Base-by-base conservation (phyloP, 2,113 vertebrate species). In the Eurystomus gularis region DNA sequence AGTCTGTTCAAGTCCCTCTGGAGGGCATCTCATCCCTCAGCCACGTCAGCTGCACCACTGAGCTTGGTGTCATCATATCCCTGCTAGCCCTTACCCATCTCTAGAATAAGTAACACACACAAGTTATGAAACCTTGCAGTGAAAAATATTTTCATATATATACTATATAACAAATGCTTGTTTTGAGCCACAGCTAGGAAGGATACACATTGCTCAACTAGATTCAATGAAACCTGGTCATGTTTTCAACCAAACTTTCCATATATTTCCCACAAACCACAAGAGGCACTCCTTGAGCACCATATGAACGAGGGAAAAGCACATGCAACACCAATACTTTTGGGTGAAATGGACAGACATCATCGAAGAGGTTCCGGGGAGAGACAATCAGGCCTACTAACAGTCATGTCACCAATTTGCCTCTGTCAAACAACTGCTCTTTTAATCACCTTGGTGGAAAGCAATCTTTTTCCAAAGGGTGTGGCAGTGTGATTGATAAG, bases 11-110 rank as follows among this genome's bases (percentile, higher is more conserved):
- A 24, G 14, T 68, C 23, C 11, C 46, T 62, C n/a, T 49, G 40
- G 23, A 25, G 48, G 7, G 20, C 17, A 57, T n/a, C 16, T 10
- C 0, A 0, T 35, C 11, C 20, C 24, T 57, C 6, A 15, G 23
- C 15, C 2, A 0, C 60, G 21, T 66, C 31, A 72, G 7, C 29
- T 1, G 1, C 26, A 49, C 18, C 19, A 19, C 17, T 23, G 16
- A 55, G 13, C 15, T 37, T 58, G 16, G 7, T 65, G 44, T 54
- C 25, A 25, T 65, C 17, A 9, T 26, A 39, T 11, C 9, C 17
- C 9, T 82, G 17, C 11, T 39, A 39, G 7, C 6, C 21, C 7
- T 82, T 80, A 17, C 10, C 29, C 11, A 42, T 44, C 10, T 86
- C 19, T 70, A 75, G 7, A 51, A 70, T 18, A 79, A 78, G 14